These are phyloP conservation scores for Rhagoletis pomonella DNA, from an alignment of 1,140 invertebrate genomes.

Conservation along the genomic window DNA sequence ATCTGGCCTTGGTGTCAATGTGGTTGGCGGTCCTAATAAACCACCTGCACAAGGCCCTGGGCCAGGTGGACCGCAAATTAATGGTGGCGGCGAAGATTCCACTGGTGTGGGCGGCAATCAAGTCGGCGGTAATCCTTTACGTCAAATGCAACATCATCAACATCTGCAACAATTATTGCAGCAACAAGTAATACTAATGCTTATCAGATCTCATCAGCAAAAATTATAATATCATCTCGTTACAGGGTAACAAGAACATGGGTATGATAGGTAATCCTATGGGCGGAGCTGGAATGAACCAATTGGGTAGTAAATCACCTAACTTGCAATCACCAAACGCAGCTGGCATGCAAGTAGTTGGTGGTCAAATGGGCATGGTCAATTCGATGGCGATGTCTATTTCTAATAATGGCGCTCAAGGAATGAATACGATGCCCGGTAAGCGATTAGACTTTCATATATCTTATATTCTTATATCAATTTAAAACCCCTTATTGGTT, in stretches of 20 bases:
- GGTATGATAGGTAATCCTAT: slow-evolving; percentile 83
- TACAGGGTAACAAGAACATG: slow-evolving; percentile 81
- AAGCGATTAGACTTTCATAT: slow-evolving; percentile 58
- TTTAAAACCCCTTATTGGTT: no score
- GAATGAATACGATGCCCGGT: slow-evolving; percentile 82
- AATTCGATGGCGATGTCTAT: slow-evolving; percentile 80
- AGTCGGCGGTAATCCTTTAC: slow-evolving; percentile 70
- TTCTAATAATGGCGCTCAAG: slow-evolving; percentile 78
- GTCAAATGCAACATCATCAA: slow-evolving; percentile 76
- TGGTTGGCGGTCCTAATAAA: slow-evolving; percentile 75
- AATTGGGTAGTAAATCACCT: slow-evolving; percentile 85
- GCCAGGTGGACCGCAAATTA: slow-evolving; percentile 81
- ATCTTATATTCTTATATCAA: not conserved
- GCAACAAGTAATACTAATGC: slow-evolving; percentile 60
- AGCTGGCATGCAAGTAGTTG: slow-evolving; percentile 76
- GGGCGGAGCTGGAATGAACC: slow-evolving; percentile 76
- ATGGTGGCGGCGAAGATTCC: slow-evolving; percentile 79
- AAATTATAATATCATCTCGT: slow-evolving; percentile 7
- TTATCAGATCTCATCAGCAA: not conserved
- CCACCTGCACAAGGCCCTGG: slow-evolving; percentile 82
- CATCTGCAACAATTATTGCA: slow-evolving; percentile 71
- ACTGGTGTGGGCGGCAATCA: slow-evolving; percentile 76
- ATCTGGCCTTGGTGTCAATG: slow-evolving; percentile 73
- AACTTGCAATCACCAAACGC: slow-evolving; percentile 89
- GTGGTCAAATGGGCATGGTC: slow-evolving; percentile 77